Evolutionary conservation across 1,140 invertebrate species (phyloP).

Genomic region (Heliconius hermathena): DNA sequence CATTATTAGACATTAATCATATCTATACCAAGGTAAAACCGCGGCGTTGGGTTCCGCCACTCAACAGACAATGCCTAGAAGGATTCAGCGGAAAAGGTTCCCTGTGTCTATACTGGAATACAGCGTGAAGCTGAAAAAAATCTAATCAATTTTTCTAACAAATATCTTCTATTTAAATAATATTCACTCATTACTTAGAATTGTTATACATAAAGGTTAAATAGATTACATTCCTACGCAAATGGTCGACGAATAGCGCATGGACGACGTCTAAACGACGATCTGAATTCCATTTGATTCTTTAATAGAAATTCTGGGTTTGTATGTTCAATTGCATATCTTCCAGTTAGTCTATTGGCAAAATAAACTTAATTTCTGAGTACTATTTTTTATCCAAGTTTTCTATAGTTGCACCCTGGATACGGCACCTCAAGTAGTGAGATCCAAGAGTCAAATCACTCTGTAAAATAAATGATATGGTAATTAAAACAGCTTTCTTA

Average conservation of each 20-base stretch:
- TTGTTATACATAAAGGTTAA: neutral
- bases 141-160: no score
- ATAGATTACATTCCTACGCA: slow-evolving; percentile 1
- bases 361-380: neutral
- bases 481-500: neutral
- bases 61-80: no score
- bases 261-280: neutral
- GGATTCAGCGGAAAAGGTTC: no score
- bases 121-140: no score
- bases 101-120: no score
- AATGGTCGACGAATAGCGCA: slow-evolving; percentile 2
- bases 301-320: neutral
- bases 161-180: neutral
- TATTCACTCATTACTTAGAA: neutral
- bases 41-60: no score
- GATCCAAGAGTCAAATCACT: no score
- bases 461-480: neutral
- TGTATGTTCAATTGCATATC: neutral
- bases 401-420: no score
- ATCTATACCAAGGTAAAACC: no score
- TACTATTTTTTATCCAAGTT: neutral
- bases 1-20: no score
- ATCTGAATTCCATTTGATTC: neutral
- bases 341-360: neutral
- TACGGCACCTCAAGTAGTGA: no score